Evolutionary conservation across 2,113 vertebrate species (phyloP).

Genomic region (Nipponia nippon): DNA sequence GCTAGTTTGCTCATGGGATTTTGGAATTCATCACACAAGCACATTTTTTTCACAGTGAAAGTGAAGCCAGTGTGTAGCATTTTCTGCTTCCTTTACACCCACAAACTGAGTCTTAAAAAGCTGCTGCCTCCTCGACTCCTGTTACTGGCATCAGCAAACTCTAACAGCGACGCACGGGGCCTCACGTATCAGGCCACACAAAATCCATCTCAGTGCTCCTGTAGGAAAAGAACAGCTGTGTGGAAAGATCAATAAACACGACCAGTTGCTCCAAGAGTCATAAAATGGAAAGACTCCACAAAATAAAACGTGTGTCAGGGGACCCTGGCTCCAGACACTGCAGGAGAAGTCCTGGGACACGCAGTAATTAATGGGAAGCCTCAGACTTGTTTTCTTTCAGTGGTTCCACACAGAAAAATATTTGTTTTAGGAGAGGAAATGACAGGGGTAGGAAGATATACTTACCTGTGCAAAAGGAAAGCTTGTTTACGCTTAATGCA

Average conservation of each 20-base stretch:
- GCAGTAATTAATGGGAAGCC: not conserved
- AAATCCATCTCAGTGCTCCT: not conserved
- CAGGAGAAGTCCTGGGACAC: not conserved
- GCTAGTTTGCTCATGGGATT: not conserved
- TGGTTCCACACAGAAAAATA: not conserved
- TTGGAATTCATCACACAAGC: slow-evolving; percentile 8
- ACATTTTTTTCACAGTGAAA: slow-evolving; percentile 10
- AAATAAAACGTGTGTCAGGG: not conserved
- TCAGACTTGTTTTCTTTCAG: not conserved
- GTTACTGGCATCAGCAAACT: not conserved
- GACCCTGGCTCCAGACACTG: not conserved
- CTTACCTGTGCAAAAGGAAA: slow-evolving; percentile 2
- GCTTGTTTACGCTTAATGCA: not conserved
- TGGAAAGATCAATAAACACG: slow-evolving; percentile 50
- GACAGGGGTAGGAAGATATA: not conserved
- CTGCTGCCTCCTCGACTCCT: not conserved
- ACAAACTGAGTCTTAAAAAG: not conserved
- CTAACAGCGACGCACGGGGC: not conserved
- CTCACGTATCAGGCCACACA: not conserved
- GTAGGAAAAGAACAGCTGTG: slow-evolving; percentile 40
- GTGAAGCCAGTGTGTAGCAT: not conserved
- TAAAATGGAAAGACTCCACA: slow-evolving; percentile 13
- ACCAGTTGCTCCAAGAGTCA: slow-evolving; percentile 38
- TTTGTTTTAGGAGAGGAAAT: not conserved
- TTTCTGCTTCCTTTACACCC: slow-evolving; percentile 43